Conservation (phyloP, 2,113 vertebrate genomes). For the Nanorana parkeri region DNA sequence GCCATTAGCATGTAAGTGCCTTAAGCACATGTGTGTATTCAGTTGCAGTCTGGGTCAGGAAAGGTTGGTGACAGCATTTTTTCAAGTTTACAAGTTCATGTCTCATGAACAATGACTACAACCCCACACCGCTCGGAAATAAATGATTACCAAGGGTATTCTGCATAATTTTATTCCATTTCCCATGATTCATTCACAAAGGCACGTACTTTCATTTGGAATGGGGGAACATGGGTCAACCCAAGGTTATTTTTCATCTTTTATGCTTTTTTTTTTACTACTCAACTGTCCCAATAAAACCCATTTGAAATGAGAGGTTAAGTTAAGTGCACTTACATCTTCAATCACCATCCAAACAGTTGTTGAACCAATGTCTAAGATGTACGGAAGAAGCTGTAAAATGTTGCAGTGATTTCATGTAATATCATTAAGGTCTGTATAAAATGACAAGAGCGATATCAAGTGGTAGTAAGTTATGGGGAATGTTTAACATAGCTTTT, state of each 20-base stretch:
- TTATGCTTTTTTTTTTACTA: conserved; percentile 8
- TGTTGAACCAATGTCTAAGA: not conserved
- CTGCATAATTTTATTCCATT: not conserved
- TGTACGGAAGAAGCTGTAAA: not conserved
- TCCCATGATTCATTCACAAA: conserved; percentile 1
- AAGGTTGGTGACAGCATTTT: not conserved
- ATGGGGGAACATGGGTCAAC: conserved; percentile 25
- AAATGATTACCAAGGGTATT: conserved; percentile 19
- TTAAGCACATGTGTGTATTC: conserved; percentile 33
- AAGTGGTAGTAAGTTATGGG: no score
- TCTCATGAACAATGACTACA: conserved; percentile 24
- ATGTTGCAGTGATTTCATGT: not conserved
- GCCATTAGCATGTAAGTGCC: not conserved
- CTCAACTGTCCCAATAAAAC: not conserved
- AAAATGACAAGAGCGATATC: no score
- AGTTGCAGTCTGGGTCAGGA: conserved; percentile 9
- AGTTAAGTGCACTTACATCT: not conserved
- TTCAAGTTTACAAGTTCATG: conserved; percentile 28
- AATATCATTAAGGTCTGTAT: no score
- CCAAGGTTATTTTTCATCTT: conserved; percentile 10
- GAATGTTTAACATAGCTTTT: no score
- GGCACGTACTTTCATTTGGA: not conserved
- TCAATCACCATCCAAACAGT: not conserved
- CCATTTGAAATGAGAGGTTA: not conserved
- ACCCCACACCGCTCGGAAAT: not conserved